Conservation (phyloP, 2,888 invertebrate genomes). For the Lutraria lutraria region DNA sequence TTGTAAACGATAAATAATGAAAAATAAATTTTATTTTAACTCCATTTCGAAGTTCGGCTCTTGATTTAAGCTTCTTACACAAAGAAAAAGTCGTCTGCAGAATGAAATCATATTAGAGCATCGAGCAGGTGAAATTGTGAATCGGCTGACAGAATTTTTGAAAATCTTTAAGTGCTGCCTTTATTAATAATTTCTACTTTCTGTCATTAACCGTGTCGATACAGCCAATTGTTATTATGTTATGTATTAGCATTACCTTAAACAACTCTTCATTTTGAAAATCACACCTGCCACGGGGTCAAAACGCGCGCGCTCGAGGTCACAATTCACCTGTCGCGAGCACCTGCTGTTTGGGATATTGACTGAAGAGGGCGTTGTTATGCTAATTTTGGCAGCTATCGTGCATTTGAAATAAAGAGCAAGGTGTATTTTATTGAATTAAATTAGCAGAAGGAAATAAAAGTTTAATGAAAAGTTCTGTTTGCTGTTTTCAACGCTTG, state of each 20-base stretch:
- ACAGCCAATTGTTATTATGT: conserved; percentile 51
- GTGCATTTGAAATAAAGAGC: conserved; percentile 32
- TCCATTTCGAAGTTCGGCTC: neutral
- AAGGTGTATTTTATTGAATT: conserved; percentile 23
- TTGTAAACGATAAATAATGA: neutral
- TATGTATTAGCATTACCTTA: conserved; percentile 53
- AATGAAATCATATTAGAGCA: neutral
- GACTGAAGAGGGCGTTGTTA: conserved; percentile 38
- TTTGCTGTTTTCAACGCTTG: neutral
- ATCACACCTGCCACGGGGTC: conserved; percentile 93
- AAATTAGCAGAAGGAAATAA: neutral
- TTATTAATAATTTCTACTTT: conserved; percentile 46
- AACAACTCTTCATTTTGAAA: conserved; percentile 89
- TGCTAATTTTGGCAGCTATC: conserved; percentile 46
- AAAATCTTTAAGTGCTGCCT: conserved; percentile 25
- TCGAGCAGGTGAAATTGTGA: conserved; percentile 37
- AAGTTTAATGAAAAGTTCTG: conserved; percentile 10
- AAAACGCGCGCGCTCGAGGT: conserved; percentile 96
- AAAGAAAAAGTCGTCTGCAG: neutral
- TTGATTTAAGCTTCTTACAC: neutral
- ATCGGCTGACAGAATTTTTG: neutral
- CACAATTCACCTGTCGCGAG: conserved; percentile 94
- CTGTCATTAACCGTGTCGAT: conserved; percentile 54
- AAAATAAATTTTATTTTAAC: neutral
- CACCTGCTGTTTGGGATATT: conserved; percentile 39